phyloP scores from a whole-genome alignment of 2,113 vertebrate genomes.

The Aldabrachelys gigantea region DNA sequence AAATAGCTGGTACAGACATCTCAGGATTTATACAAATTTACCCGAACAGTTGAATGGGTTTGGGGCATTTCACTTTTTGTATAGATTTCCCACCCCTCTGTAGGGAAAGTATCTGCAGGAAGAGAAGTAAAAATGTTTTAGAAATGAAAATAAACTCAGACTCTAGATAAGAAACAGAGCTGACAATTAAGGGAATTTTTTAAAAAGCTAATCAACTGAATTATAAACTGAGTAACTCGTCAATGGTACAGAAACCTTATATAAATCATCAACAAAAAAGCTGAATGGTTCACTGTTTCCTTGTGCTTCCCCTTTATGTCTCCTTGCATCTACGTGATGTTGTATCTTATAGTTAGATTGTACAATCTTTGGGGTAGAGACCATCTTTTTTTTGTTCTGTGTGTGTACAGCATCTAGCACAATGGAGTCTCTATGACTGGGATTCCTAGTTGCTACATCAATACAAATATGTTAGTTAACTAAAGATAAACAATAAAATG shows the following conservation, averaged over 20 bases:
- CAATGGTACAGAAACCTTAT: accelerated
- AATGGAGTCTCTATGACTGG: accelerated
- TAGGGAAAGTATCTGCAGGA: no score
- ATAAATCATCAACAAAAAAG: not conserved
- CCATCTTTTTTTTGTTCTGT: not conserved
- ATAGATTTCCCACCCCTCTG: no score
- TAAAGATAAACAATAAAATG: not conserved
- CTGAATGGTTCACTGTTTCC: not conserved
- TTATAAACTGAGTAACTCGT: no score
- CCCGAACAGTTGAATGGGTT: no score
- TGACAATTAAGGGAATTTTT: no score
- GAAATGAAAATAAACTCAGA: no score
- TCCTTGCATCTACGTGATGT: not conserved
- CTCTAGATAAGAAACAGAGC: no score
- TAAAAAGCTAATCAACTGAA: no score
- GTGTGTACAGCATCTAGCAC: accelerated
- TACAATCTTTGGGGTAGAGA: not conserved
- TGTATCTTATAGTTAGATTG: not conserved
- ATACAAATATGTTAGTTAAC: not conserved
- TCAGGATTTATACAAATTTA: no score
- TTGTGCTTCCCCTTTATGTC: not conserved
- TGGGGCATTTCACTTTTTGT: no score
- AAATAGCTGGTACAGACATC: not conserved
- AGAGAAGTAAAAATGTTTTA: no score
- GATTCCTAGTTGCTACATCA: not conserved